phyloP scores from a whole-genome alignment of 2,113 vertebrate species.

The Nannospalax galili region DNA sequence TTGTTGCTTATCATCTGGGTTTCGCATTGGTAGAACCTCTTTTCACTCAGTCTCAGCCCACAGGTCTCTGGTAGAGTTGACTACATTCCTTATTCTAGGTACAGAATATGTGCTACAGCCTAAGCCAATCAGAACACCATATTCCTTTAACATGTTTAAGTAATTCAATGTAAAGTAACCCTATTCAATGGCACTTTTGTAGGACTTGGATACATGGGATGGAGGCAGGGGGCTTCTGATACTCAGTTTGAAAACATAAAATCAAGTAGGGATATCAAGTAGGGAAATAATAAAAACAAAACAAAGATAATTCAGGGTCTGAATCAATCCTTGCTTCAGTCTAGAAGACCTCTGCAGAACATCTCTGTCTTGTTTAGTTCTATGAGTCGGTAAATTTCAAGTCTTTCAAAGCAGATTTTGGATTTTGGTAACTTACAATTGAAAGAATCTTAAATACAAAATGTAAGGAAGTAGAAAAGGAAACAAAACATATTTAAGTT shows the following conservation, averaged over 20 bases:
- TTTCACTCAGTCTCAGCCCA: background rate
- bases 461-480: background rate
- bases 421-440: background rate
- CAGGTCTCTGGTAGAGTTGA: background rate
- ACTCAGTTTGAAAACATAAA: background rate
- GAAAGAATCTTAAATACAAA: conserved; percentile 1
- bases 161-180: background rate
- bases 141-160: background rate
- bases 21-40: background rate
- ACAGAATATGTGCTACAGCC: background rate
- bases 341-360: background rate
- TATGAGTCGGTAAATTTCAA: background rate
- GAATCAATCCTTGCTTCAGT: background rate
- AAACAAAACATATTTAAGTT: background rate
- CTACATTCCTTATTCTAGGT: background rate
- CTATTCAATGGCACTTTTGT: background rate
- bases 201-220: background rate
- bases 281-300: background rate
- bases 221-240: background rate
- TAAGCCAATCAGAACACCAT: background rate
- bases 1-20: background rate
- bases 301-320: background rate
- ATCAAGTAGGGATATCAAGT: background rate
- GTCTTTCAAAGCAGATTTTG: background rate
- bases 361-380: background rate